These are phyloP conservation scores for Xenops minutus DNA, from an alignment of 2,797 vertebrate genomes.

Conservation along the genomic window DNA sequence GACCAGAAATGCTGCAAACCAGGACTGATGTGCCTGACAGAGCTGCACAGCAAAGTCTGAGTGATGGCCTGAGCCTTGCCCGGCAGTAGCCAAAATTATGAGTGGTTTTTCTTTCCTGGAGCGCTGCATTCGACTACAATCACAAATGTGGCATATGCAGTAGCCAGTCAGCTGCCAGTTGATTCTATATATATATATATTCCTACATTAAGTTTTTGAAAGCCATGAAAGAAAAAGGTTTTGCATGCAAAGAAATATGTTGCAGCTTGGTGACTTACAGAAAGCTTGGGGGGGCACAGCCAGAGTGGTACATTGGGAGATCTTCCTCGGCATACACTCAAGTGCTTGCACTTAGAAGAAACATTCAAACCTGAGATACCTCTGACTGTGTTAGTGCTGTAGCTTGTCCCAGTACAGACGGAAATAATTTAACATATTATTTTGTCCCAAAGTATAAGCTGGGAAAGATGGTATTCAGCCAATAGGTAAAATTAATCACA, in stretches of 20 bases:
- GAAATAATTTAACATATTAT: background rate
- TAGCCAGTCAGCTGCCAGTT: conserved; percentile 46
- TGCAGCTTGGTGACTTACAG: conserved; percentile 13
- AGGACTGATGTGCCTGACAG: conserved; percentile 50
- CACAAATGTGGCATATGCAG: background rate
- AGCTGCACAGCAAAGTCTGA: background rate
- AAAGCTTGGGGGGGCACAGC: background rate
- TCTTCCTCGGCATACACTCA: accelerated
- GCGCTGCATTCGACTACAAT: background rate
- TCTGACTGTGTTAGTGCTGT: background rate
- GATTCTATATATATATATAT: background rate
- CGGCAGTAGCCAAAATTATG: conserved; percentile 10
- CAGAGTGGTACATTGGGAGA: background rate
- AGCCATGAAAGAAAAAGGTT: conserved; percentile 5
- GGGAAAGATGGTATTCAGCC: background rate
- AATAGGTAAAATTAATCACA: background rate
- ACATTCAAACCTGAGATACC: background rate
- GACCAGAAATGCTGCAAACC: conserved; percentile 33
- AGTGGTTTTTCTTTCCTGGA: conserved; percentile 26
- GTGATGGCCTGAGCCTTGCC: conserved; percentile 22
- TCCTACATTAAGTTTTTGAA: conserved; percentile 26
- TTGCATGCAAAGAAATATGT: background rate
- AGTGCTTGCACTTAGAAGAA: background rate
- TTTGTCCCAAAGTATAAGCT: background rate
- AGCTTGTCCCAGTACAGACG: background rate